Evolutionary conservation across 2,888 invertebrate genomes (phyloP).

Genomic region (Allophyes oxyacanthae): DNA sequence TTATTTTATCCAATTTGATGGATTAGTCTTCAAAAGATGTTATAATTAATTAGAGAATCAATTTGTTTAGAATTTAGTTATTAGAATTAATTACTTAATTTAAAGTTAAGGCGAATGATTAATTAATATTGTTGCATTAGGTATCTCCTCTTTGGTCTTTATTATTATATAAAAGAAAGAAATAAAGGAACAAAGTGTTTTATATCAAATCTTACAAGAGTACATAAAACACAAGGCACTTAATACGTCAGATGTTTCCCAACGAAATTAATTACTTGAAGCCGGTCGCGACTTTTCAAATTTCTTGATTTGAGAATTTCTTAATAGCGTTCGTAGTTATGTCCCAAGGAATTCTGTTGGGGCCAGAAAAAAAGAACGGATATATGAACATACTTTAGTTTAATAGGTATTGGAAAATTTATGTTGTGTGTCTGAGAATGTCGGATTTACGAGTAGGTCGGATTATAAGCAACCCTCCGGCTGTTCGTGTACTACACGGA

Average conservation of each 20-base stretch:
- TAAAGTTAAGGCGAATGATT: too few relatives aligned
- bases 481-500: too few relatives aligned
- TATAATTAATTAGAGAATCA: background rate
- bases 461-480: too few relatives aligned
- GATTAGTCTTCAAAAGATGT: background rate
- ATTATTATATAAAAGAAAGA: too few relatives aligned
- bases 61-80: background rate
- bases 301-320: constrained; percentile 48
- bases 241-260: constrained; percentile 7
- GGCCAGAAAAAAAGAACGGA: background rate
- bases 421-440: too few relatives aligned
- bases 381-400: background rate
- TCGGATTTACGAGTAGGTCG: too few relatives aligned
- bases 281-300: constrained; percentile 29
- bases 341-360: constrained; percentile 7
- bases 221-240: background rate
- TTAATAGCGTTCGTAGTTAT: constrained; percentile 31
- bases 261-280: constrained; percentile 8
- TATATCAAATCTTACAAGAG: background rate
- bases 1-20: background rate
- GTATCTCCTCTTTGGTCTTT: too few relatives aligned
- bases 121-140: too few relatives aligned
- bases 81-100: background rate
- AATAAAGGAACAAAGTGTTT: background rate
- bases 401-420: too few relatives aligned